Base-by-base conservation (phyloP, 2,888 invertebrate species). In the Blastobasis lacticolella region DNA sequence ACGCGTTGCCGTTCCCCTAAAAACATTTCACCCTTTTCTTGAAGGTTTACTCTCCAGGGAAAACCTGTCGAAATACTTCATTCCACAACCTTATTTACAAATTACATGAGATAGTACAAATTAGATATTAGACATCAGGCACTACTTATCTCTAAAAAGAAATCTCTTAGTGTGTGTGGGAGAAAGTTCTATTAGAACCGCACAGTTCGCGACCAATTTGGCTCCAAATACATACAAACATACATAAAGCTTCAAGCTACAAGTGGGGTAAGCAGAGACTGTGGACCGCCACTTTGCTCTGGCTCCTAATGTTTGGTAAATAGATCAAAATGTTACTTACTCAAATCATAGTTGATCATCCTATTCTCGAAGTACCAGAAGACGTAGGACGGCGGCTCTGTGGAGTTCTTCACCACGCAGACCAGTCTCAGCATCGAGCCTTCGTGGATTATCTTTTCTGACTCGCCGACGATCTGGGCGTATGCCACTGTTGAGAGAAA, bases 281-380 rank as follows among this genome's bases (percentile, higher is more conserved):
- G 4, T 9, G 41, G 8, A 8, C 2, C 8, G 7, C 8, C 7
- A 41, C 41, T 7, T 7, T 8, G 41, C 41, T 41, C 8, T 9
- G 41, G 41, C 4, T 8, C 41, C 9, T 3, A 41, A 41, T 41
- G 9, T 41, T 8, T 9, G 41, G 41, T 41, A 41, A 8, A 41
- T 41, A 23, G 23, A 23, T 2, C 23, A 23, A 23, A 23, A 23
- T 23, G 2, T 57, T 63, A 79, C 78, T 88, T 66, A 81, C 92
- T 93, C 48, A 92, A 74, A 75, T 95, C 95, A 70, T 94, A 95
- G 81, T 95, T 95, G 70, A 95, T 95, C 94, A 95, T 94, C 62
- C 93, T 89, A 67, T 92, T 93, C 71, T 93, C 93, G 73, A 95
- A 95, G 81, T 95, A 95, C 95, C 95, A 94, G 81, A 94, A 94